phyloP scores from a whole-genome alignment of 2,888 invertebrate genomes.

The Caenorhabditis afra region DNA sequence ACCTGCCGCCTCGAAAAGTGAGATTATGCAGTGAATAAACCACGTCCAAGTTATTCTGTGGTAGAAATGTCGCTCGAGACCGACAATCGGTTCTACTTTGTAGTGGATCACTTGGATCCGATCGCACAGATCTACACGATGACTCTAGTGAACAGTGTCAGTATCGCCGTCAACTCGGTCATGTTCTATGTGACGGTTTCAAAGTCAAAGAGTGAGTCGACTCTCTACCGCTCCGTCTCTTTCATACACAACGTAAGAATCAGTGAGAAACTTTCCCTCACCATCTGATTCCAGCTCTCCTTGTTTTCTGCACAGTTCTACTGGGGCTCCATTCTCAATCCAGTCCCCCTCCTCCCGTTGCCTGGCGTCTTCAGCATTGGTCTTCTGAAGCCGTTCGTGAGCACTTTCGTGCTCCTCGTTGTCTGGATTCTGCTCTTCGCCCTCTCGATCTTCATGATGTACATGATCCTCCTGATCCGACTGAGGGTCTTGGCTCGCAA shows the following conservation, averaged over 20 bases:
- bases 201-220: constrained; percentile 32
- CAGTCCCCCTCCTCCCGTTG: constrained; percentile 27
- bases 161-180: not conserved
- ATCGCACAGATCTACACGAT: not conserved
- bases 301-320: constrained; percentile 37
- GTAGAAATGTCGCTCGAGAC: too few species aligned
- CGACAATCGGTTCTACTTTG: not conserved
- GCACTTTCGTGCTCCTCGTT: constrained; percentile 22
- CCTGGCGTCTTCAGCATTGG: constrained; percentile 31
- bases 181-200: constrained; percentile 27
- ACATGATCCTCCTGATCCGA: constrained; percentile 32
- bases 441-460: constrained; percentile 40
- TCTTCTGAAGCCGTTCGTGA: not conserved
- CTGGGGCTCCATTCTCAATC: constrained; percentile 37
- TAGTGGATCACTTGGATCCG: constrained; percentile 1
- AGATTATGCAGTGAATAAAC: too few species aligned
- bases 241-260: constrained; percentile 29
- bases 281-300: constrained; percentile 21
- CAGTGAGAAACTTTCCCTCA: not conserved
- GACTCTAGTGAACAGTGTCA: constrained; percentile 11
- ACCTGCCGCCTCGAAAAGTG: not conserved
- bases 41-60: too few species aligned
- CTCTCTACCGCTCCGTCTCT: constrained; percentile 8
- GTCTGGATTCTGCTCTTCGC: constrained; percentile 33
- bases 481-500: constrained; percentile 23